Evolutionary conservation across 64 coral and sea anemone species (phyloP), one percentile per base, ranked within the genome.

Genomic region (Pachyseris speciosa): DNA sequence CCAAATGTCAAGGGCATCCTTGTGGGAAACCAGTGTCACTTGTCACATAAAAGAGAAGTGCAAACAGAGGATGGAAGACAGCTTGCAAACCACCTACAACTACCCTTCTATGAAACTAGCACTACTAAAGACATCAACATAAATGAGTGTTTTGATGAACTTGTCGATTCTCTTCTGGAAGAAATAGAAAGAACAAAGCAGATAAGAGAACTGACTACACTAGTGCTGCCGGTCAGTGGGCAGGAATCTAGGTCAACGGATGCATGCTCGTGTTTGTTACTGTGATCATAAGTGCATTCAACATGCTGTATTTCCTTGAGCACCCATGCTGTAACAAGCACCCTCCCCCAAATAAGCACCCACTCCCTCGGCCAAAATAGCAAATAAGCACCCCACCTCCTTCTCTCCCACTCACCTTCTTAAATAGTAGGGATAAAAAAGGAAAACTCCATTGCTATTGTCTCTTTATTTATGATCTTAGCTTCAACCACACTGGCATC

Each of bases 91-190:
- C 84, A 89, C 31, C 64, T 77, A 70, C 43, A 87, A 5, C 33
- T 99, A 28, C 72, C 85, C 37, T 99, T 99, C 73, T 93, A 48
- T 84, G 97, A 99, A 74, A 99, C 94, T 24, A 99, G 97, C 86
- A 76, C 97, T 24, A 86, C 85, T 30, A 89, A 87, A 32, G 85
- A 95, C 42, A 93, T 95, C 27, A 99, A 99, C 74, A 75, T 99
- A 1, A 86, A 49, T 12, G 86, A 80, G 31, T 97, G 95, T 61
- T 97, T 97, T 90, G 84, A 97, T 16, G 61, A 78, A 48, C 91
- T 97, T 29, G 95, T 97, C 9, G 89, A 92, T 38, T 64, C 31
- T 34, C 37, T 92, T 61, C 78, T 84, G 74, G 57, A 67, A 10
- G 66, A 38, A 74, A 37, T 84, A 10, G 70, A 92, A 74, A 81